Percentiles rank a stretch among this genome's conserved stretches.
phyloP scores from a whole-genome alignment of 2,888 invertebrate genomes.

The Balanococcus diminutus region DNA sequence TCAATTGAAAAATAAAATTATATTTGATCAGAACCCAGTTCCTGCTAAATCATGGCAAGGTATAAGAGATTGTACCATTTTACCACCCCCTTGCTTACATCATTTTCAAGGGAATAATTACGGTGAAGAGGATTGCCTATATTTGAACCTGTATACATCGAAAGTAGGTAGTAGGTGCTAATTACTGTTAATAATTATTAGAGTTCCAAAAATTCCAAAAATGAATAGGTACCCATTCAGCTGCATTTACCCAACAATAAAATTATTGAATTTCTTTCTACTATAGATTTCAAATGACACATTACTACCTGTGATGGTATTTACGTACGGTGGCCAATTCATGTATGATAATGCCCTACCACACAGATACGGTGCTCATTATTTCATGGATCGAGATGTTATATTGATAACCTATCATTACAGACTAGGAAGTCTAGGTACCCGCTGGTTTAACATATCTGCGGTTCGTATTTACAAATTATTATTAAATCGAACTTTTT shows the following conservation, averaged over 20 bases:
- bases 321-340: slow-evolving; percentile 64
- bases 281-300: not conserved
- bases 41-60: slow-evolving; percentile 61
- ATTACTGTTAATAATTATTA: too few species aligned
- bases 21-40: slow-evolving; percentile 59
- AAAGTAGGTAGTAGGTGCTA: slow-evolving; percentile 63
- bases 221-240: not conserved
- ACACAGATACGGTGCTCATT: slow-evolving; percentile 64
- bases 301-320: slow-evolving; percentile 61
- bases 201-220: too few species aligned
- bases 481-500: not conserved
- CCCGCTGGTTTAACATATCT: not conserved
- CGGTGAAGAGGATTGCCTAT: slow-evolving; percentile 61
- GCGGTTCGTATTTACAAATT: too few species aligned
- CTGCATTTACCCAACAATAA: not conserved
- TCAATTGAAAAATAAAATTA: not conserved
- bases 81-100: slow-evolving; percentile 60
- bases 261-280: not conserved
- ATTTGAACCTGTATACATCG: slow-evolving; percentile 59
- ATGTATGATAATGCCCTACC: slow-evolving; percentile 67
- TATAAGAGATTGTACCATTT: slow-evolving; percentile 62
- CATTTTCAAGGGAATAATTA: slow-evolving; percentile 57
- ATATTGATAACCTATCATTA: slow-evolving; percentile 62
- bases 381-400: slow-evolving; percentile 69
- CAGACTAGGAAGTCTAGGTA: slow-evolving; percentile 61